Evolutionary conservation across 2,113 vertebrate species (phyloP).

Genomic region (Danionella cerebrum): DNA sequence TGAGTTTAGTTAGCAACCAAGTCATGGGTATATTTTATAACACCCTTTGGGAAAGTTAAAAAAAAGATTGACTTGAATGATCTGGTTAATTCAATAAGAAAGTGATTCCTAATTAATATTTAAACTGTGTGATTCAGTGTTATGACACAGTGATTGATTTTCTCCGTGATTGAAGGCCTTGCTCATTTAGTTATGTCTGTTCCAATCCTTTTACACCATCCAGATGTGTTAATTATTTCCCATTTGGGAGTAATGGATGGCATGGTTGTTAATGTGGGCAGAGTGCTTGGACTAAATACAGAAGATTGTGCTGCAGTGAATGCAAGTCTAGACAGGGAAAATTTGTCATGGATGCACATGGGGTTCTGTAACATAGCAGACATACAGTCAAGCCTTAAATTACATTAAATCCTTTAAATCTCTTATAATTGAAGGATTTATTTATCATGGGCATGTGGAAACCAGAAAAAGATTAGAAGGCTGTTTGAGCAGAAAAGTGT

Average conservation of each 20-base stretch:
- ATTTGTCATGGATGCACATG: not conserved
- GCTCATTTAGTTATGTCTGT: not conserved
- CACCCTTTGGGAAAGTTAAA: too few relatives aligned
- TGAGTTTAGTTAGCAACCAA: too few relatives aligned
- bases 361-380: too few relatives aligned
- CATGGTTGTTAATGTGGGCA: not conserved
- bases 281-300: not conserved
- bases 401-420: not conserved
- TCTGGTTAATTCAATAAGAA: not conserved
- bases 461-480: not conserved
- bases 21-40: too few relatives aligned
- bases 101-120: not conserved
- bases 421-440: not conserved
- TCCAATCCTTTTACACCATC: not conserved
- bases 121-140: not conserved
- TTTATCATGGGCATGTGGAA: not conserved
- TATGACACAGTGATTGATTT: conserved; percentile 7
- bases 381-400: not conserved
- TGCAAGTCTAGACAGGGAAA: not conserved
- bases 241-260: conserved; percentile 4
- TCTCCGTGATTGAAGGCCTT: not conserved
- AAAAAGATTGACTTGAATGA: not conserved
- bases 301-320: not conserved
- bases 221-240: conserved; percentile 15
- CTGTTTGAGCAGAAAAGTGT: too few relatives aligned